phyloP scores from a whole-genome alignment of 2,113 vertebrate species.

The Cyanistes caeruleus region DNA sequence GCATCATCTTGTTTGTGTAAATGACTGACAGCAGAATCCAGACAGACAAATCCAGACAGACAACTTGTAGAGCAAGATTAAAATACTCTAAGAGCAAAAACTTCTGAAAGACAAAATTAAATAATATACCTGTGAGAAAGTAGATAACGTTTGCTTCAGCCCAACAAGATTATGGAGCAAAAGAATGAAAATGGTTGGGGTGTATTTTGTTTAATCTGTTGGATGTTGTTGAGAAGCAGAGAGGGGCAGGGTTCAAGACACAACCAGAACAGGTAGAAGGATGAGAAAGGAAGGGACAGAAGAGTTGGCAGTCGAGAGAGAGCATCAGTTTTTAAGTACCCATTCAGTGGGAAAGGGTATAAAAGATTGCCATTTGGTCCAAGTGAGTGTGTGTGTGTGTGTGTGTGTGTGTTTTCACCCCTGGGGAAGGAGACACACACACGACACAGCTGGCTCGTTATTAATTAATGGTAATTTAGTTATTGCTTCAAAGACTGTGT shows the following conservation, averaged over 20 bases:
- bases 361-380: too few relatives aligned
- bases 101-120: background rate
- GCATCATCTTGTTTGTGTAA: background rate
- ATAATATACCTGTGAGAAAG: background rate
- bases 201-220: background rate
- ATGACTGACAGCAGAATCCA: background rate
- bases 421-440: background rate
- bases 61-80: background rate
- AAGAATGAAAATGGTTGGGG: background rate
- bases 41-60: background rate
- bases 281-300: background rate
- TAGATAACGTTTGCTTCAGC: background rate
- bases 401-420: background rate
- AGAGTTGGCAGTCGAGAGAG: rapidly evolving
- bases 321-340: background rate
- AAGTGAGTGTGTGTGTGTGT: rapidly evolving
- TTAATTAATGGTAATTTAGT: background rate
- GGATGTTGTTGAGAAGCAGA: background rate
- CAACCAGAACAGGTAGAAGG: background rate
- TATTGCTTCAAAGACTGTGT: background rate
- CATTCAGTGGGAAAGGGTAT: background rate
- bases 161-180: background rate
- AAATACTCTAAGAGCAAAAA: background rate
- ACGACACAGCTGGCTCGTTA: background rate
- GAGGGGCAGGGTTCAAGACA: background rate